Conservation (phyloP, 2,797 vertebrate genomes). For the Eupleurogrammus muticus region DNA sequence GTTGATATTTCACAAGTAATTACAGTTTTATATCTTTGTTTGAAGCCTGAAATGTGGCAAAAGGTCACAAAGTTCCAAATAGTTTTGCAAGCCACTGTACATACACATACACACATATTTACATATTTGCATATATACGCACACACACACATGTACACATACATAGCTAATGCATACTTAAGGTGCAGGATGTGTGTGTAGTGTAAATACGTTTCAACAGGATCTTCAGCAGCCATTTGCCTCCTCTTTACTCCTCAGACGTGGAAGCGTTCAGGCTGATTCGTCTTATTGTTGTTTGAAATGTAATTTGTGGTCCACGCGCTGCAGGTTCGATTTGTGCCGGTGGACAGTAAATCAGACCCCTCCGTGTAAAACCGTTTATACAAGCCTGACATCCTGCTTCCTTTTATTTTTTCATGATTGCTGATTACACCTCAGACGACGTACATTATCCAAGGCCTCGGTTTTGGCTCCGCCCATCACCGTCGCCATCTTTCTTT, state of each 20-base stretch:
- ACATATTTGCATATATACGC: too few relatives aligned
- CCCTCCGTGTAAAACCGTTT: slow-evolving; percentile 71
- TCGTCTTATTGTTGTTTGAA: slow-evolving; percentile 42
- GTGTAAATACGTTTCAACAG: slow-evolving; percentile 37
- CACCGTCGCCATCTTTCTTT: slow-evolving; percentile 42
- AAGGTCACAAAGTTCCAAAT: too few relatives aligned
- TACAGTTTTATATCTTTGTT: too few relatives aligned
- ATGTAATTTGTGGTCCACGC: slow-evolving; percentile 57
- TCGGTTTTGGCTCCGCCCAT: slow-evolving; percentile 63
- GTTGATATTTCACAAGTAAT: too few relatives aligned
- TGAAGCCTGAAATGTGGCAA: too few relatives aligned
- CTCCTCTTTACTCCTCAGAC: slow-evolving; percentile 2
- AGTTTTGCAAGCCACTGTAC: too few relatives aligned
- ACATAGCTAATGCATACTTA: too few relatives aligned
- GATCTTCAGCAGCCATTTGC: slow-evolving; percentile 7
- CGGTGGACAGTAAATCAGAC: slow-evolving; percentile 74
- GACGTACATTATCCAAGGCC: slow-evolving; percentile 70
- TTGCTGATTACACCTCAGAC: slow-evolving; percentile 80
- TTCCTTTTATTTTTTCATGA: slow-evolving; percentile 80
- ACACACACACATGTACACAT: too few relatives aligned
- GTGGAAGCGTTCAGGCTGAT: slow-evolving; percentile 23
- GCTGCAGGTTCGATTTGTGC: slow-evolving; percentile 50
- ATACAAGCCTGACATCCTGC: slow-evolving; percentile 69
- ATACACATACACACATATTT: too few relatives aligned
- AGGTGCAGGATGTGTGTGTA: too few relatives aligned